phyloP scores from a whole-genome alignment of 2,888 invertebrate genomes.

The Drosophila fungiperda region DNA sequence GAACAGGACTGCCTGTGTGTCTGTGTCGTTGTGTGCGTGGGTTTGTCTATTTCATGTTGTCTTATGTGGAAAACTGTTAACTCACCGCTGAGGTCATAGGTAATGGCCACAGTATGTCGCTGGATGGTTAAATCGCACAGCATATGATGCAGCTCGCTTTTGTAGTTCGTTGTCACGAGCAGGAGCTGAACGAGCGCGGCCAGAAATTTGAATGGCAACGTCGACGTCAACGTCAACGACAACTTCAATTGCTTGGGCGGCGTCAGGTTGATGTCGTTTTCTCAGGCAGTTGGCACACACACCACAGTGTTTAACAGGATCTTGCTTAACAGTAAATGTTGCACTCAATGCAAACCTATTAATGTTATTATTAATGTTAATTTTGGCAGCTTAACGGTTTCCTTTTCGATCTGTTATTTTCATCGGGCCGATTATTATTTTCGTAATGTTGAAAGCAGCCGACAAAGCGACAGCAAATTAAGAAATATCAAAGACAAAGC shows the following conservation, averaged over 20 bases:
- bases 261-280: conserved; percentile 65
- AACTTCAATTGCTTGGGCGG: conserved; percentile 63
- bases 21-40: background rate
- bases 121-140: conserved; percentile 80
- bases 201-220: conserved; percentile 53
- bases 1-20: background rate
- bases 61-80: conserved; percentile 34
- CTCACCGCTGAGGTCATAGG: conserved; percentile 80
- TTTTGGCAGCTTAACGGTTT: conserved; percentile 20
- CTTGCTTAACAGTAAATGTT: conserved; percentile 22
- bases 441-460: conserved; percentile 5
- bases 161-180: conserved; percentile 60
- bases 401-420: conserved; percentile 22
- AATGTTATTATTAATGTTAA: conserved; percentile 11
- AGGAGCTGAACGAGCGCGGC: conserved; percentile 57
- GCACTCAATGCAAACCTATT: conserved; percentile 19
- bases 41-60: background rate
- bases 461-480: conserved; percentile 16
- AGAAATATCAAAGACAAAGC: conserved; percentile 33
- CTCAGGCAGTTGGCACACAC: conserved; percentile 43
- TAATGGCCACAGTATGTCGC: conserved; percentile 80
- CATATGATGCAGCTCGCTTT: conserved; percentile 81
- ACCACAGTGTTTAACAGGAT: conserved; percentile 38
- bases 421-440: background rate
- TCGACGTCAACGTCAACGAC: conserved; percentile 44